Conservation (phyloP, 2,113 vertebrate genomes). For the Toxostoma redivivum region DNA sequence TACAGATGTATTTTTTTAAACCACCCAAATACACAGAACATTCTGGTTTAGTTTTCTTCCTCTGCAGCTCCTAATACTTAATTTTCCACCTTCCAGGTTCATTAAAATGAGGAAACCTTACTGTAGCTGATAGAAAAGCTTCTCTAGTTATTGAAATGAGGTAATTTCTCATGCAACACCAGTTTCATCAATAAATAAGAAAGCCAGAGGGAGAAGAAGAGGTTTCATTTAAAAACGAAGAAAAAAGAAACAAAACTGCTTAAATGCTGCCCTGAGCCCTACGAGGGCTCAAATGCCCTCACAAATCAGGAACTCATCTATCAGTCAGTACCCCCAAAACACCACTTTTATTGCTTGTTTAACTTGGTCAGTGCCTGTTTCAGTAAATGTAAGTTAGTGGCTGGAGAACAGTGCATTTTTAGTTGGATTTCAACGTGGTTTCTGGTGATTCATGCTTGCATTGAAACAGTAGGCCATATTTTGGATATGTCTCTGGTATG, state of each 20-base stretch:
- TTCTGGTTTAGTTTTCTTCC: neutral
- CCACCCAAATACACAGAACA: neutral
- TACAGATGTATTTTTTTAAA: neutral
- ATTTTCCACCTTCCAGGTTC: constrained; percentile 36
- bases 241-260: neutral
- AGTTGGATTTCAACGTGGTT: neutral
- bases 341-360: neutral
- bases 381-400: neutral
- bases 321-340: neutral
- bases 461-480: neutral
- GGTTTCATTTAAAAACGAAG: constrained; percentile 6
- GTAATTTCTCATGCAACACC: constrained; percentile 40
- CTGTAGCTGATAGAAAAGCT: constrained; percentile 18
- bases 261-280: neutral
- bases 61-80: constrained; percentile 7
- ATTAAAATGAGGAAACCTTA: constrained; percentile 47
- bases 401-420: neutral
- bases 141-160: neutral
- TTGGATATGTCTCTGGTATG: neutral
- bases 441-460: neutral
- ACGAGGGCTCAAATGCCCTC: neutral
- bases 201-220: constrained; percentile 16
- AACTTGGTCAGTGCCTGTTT: neutral
- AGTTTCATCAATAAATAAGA: constrained; percentile 13
- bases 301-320: neutral